Percentiles rank a stretch among this genome's conserved stretches.
Conservation (phyloP, 2,888 invertebrate genomes). For the Melipona bicolor region DNA sequence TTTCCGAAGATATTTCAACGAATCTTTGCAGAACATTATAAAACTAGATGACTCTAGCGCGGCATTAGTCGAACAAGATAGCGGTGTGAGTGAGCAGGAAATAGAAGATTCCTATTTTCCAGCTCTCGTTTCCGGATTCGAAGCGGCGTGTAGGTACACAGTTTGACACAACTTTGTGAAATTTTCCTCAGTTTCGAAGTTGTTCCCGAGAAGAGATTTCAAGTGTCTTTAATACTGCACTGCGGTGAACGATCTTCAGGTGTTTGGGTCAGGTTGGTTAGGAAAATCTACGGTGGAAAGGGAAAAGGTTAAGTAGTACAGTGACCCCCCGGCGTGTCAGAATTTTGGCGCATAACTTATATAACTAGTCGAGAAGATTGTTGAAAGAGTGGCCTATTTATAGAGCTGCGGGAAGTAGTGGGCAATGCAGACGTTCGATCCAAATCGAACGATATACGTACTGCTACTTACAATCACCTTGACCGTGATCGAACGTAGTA, state of each 20-base stretch:
- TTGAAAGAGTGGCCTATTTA: constrained; percentile 36
- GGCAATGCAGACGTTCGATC: constrained; percentile 54
- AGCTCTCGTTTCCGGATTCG: no score
- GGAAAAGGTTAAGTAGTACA: background rate
- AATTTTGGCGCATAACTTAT: constrained; percentile 51
- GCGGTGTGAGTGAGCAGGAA: background rate
- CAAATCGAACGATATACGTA: constrained; percentile 17
- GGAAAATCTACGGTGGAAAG: no score
- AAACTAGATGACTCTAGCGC: no score
- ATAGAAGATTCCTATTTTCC: background rate
- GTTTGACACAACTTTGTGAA: background rate
- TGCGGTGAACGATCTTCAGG: constrained; percentile 6
- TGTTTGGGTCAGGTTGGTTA: no score
- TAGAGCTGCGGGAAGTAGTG: constrained; percentile 13
- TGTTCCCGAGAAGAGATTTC: background rate
- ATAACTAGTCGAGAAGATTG: constrained; percentile 21
- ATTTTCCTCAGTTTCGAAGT: background rate
- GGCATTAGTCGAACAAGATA: no score
- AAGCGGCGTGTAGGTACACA: no score
- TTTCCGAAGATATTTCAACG: no score
- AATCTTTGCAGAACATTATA: no score
- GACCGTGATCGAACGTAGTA: constrained; percentile 33
- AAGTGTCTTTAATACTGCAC: constrained; percentile 9
- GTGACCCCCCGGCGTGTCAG: background rate
- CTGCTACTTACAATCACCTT: constrained; percentile 32